phyloP scores from a whole-genome alignment of 1,140 invertebrate genomes.

The Cydia fagiglandana region DNA sequence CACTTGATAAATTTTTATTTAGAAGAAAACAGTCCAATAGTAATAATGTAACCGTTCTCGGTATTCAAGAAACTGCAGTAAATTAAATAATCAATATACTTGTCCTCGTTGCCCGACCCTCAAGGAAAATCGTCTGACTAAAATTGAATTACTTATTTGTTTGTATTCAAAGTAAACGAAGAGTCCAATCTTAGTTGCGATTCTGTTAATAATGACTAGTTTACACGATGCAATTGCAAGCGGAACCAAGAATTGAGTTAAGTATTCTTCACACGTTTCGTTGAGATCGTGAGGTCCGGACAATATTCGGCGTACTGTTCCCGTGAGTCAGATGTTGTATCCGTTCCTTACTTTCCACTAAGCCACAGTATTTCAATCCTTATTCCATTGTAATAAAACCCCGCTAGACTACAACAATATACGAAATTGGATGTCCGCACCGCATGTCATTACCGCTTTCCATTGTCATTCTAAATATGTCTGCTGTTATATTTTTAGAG shows the following conservation, averaged over 20 bases:
- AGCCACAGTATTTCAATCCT: slow-evolving; percentile 33
- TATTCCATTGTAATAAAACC: slow-evolving; percentile 30
- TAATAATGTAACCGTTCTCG: too few relatives aligned
- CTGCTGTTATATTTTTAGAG: slow-evolving; percentile 47
- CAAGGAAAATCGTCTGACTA: not conserved
- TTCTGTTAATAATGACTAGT: slow-evolving; percentile 21
- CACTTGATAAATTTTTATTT: too few relatives aligned
- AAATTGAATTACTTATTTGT: not conserved
- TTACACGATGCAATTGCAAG: slow-evolving; percentile 15
- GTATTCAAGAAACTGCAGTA: too few relatives aligned
- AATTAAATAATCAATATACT: slow-evolving; percentile 3
- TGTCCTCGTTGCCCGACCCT: not conserved
- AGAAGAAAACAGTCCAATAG: too few relatives aligned
- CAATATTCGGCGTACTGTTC: slow-evolving; percentile 57
- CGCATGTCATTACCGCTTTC: slow-evolving; percentile 42
- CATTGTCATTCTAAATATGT: slow-evolving; percentile 54
- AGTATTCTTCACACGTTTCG: slow-evolving; percentile 43
- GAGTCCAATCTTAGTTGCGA: slow-evolving; percentile 7
- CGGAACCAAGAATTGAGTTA: slow-evolving; percentile 17
- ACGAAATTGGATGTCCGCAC: not conserved
- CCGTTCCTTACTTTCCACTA: slow-evolving; percentile 39
- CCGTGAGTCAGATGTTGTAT: slow-evolving; percentile 57
- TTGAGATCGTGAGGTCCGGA: slow-evolving; percentile 47
- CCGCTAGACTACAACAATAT: not conserved
- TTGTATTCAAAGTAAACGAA: not conserved